These are phyloP conservation scores for Diloba caeruleocephala DNA, from an alignment of 2,888 invertebrate species.

Conservation along the genomic window DNA sequence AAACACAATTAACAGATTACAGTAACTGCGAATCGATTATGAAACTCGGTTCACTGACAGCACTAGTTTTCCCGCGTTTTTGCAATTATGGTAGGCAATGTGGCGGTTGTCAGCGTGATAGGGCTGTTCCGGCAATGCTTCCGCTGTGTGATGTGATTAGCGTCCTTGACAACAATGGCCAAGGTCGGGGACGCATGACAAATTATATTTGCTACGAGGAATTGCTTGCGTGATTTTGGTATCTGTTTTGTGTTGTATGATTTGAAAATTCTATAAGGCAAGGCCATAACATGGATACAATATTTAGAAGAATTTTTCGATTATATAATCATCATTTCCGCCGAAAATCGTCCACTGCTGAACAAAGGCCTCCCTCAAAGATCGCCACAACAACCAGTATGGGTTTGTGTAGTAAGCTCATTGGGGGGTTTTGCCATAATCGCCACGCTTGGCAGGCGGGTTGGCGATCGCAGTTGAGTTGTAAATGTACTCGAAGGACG, in stretches of 20 bases:
- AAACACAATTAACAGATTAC: constrained; percentile 51
- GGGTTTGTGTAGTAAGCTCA: too few relatives aligned
- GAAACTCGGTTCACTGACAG: constrained; percentile 47
- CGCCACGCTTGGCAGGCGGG: too few relatives aligned
- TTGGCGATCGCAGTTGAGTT: too few relatives aligned
- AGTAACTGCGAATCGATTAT: constrained; percentile 45
- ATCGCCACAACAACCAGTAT: too few relatives aligned
- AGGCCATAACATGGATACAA: too few relatives aligned
- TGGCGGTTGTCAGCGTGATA: constrained; percentile 67
- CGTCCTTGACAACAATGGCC: constrained; percentile 68
- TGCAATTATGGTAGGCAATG: constrained; percentile 57
- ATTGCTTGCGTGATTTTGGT: constrained; percentile 42
- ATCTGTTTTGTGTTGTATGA: constrained; percentile 14
- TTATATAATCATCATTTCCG: too few relatives aligned
- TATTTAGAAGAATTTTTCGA: too few relatives aligned
- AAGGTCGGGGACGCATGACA: constrained; percentile 64
- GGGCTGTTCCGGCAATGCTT: constrained; percentile 68
- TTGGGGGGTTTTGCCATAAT: too few relatives aligned
- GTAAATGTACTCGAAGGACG: too few relatives aligned
- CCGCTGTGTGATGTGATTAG: constrained; percentile 59
- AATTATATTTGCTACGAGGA: constrained; percentile 51
- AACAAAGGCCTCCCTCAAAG: too few relatives aligned
- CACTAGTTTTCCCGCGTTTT: constrained; percentile 59
- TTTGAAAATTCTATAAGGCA: constrained; percentile 2
- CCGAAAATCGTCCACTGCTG: too few relatives aligned